Base-by-base conservation (phyloP, 1,140 invertebrate species). In the Euura saliciscinereae region DNA sequence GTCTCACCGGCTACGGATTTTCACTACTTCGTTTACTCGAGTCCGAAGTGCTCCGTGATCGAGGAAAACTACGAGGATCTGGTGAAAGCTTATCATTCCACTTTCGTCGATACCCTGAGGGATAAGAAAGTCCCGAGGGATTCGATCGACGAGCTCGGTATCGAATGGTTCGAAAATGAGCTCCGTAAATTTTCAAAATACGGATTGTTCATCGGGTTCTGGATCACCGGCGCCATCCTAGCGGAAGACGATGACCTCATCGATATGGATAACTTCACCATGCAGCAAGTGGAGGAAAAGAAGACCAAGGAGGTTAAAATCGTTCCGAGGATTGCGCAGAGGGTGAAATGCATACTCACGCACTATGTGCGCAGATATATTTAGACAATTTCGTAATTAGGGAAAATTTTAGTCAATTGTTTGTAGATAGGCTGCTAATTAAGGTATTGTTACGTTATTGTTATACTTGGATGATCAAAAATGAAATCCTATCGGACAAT, bases 21-120 rank as follows among this genome's bases (percentile, higher is more conserved):
- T 7, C 74, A 75, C 11, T 85, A 87, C 67, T 82, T 88, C 2
- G 71, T 87, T 2, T 87, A 85, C 66, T 75, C 78, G 8, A 87
- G 85, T 71, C 79, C 78, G 0, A 74, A 77, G 13, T 76, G 77
- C 0, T 46, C 71, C 0, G 73, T 87, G 0, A 77, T 87, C 44
- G 75, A 80, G 4, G 44, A 77, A 3, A 46, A 80, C 64, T 84
- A 82, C 44, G 77, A 85, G 5, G 74, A 81, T 4, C 72, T 88
- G 3, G 65, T 88, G 0, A 66, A 74, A 28, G 71, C 70, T 46
- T 87, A 88, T 77, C 78, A 85, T 65, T 66, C 71, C 1, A 68
- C 73, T 3, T 78, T 85, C 5, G 44, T 75, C 3, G 44, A 71
- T 6, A 74, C 80, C 28, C 73, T 85, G 5, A 68, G 68, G 71